phyloP scores from a whole-genome alignment of 2,113 vertebrate species.

The Calyptommatus sinebrachiatus region DNA sequence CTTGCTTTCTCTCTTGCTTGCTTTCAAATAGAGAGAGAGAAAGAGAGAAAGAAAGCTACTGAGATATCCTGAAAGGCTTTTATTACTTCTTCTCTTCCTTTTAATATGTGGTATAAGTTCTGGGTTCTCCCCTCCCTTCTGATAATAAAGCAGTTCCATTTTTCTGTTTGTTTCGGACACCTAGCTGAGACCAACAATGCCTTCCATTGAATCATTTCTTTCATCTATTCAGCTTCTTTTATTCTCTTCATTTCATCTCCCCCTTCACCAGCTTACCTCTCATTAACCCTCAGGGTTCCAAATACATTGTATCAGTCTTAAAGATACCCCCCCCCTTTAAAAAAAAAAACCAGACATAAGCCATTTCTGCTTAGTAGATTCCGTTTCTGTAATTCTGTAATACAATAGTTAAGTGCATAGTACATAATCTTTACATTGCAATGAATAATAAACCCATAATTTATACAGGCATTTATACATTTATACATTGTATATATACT shows the following conservation, averaged over 20 bases:
- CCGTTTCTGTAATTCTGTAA: slow-evolving; percentile 59
- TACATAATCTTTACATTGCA: slow-evolving; percentile 16
- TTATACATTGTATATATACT: background rate
- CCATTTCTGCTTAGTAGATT: slow-evolving; percentile 50
- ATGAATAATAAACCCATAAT: slow-evolving; percentile 61
- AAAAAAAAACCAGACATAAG: slow-evolving; percentile 34
- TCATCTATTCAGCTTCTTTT: slow-evolving; percentile 67
- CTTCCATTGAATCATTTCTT: slow-evolving; percentile 71
- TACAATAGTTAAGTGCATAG: slow-evolving; percentile 48
- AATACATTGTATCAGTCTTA: slow-evolving; percentile 51
- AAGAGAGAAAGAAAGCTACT: slow-evolving; percentile 14
- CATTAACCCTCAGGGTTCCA: slow-evolving; percentile 70
- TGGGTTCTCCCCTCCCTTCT: slow-evolving; percentile 63
- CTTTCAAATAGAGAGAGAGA: slow-evolving; percentile 54
- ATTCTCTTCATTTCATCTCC: slow-evolving; percentile 67
- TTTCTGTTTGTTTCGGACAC: slow-evolving; percentile 77
- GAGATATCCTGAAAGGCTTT: slow-evolving; percentile 71
- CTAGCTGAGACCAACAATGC: slow-evolving; percentile 70
- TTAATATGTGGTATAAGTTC: slow-evolving; percentile 64
- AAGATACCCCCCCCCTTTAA: slow-evolving; percentile 48
- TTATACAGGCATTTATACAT: slow-evolving; percentile 39
- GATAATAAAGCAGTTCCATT: slow-evolving; percentile 69
- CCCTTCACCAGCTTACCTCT: slow-evolving; percentile 67
- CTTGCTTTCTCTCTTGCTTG: slow-evolving; percentile 67
- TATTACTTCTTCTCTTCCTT: slow-evolving; percentile 71